Evolutionary conservation across 2,113 vertebrate species (phyloP), one percentile per base, ranked within the genome.

Genomic region (Cebus imitator): DNA sequence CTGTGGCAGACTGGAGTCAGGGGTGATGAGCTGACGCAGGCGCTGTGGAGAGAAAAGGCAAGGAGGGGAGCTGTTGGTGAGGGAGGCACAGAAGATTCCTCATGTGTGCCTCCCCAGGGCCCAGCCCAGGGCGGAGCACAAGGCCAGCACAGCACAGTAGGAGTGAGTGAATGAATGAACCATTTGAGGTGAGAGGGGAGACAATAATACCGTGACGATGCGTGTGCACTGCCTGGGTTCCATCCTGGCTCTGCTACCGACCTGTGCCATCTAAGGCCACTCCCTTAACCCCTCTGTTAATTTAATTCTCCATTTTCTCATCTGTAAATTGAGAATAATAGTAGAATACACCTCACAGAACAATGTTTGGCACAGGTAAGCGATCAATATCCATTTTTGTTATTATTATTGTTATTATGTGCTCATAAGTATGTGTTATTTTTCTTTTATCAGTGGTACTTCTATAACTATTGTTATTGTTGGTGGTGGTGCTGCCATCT

Each of bases 1-100:
- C 97, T 98, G 98, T 0, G 98, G 98, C 92, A 99, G 98, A 37
- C 99, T 98, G 82, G 98, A 95, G 0, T 98, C 98, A 0, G 99
- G 98, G 17, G 98, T 93, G 57, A 97, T 75, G n/a, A 99, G 98
- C 96, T 98, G 98, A 4, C 1, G 48, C 50, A 99, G 95, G 20
- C 98, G 97, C 99, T 99, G 98, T 0, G 2, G 97, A 96, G 93
- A 97, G 45, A 96, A 95, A n/a, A 83, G 37, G 85, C 20, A 43
- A 52, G 5, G 16, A 86, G 2, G 93, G 87, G 87, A 64, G 86
- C 95, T 96, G 87, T 45, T 66, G 90, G 84, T 11, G 1, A 40
- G 78, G 92, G 55, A 95, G 43, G 61, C 57, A 64, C 40, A 58
- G 72, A 45, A 30, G 1, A 13, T 32, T 40, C 27, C 0, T 80